Conservation (phyloP, 2,113 vertebrate genomes). For the Hucho hucho region DNA sequence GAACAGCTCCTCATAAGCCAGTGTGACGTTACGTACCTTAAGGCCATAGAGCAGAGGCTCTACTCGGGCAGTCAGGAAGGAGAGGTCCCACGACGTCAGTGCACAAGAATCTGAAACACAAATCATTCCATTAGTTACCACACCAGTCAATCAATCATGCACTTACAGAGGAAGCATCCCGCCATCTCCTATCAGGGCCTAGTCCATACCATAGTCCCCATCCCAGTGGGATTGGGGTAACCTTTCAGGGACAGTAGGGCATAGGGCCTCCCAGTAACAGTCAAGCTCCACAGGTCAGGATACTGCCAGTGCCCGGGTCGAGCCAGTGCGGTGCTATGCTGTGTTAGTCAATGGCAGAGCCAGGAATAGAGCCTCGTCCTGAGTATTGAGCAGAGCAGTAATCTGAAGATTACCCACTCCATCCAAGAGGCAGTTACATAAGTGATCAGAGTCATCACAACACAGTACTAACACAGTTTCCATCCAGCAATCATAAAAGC, state of each 20-base stretch:
- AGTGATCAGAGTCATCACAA: neutral
- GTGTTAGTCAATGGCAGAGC: too few relatives aligned
- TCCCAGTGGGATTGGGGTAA: too few relatives aligned
- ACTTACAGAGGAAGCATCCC: neutral
- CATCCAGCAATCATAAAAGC: too few relatives aligned
- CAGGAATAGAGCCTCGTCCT: too few relatives aligned
- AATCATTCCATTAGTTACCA: neutral
- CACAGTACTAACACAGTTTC: too few relatives aligned
- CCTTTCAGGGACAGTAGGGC: too few relatives aligned
- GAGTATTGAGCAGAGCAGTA: slow-evolving; percentile 47
- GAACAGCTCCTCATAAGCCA: slow-evolving; percentile 17
- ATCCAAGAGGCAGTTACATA: slow-evolving; percentile 63
- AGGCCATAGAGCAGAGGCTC: slow-evolving; percentile 65
- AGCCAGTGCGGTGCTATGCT: too few relatives aligned
- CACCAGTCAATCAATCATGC: neutral
- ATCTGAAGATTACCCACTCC: slow-evolving; percentile 68
- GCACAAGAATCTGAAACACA: slow-evolving; percentile 53
- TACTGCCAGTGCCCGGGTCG: too few relatives aligned
- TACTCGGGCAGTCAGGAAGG: slow-evolving; percentile 32
- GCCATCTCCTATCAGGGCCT: too few relatives aligned
- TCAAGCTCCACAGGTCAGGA: too few relatives aligned
- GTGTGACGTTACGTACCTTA: slow-evolving; percentile 59
- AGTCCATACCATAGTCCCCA: too few relatives aligned
- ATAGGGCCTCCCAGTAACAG: too few relatives aligned
- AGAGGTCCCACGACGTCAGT: slow-evolving; percentile 29